A percentile compares a stretch with the other conserved stretches of the same genome.
These are phyloP conservation scores for Acestrorhynchus altus DNA, from an alignment of 2,797 vertebrate genomes.

Conservation along the genomic window DNA sequence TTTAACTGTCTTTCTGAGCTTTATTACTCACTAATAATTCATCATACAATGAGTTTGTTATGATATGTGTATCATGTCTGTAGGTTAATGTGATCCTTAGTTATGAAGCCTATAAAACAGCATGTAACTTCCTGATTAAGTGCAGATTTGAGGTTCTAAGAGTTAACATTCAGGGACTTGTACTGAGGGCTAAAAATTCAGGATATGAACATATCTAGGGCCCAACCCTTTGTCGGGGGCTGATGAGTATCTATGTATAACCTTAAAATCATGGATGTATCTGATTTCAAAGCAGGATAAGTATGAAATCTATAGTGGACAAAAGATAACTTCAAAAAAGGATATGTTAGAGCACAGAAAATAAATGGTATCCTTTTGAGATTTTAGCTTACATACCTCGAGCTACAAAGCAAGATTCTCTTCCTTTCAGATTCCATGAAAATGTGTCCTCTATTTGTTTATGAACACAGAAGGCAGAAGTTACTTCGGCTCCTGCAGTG, in stretches of 20 bases:
- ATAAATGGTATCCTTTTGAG: background rate
- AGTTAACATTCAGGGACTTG: background rate
- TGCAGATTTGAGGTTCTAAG: too few relatives aligned
- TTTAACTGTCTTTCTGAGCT: too few relatives aligned
- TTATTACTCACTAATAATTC: too few relatives aligned
- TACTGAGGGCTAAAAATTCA: too few relatives aligned
- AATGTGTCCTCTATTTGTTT: background rate
- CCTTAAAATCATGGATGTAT: background rate
- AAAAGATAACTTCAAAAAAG: slow-evolving; percentile 18
- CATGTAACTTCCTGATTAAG: too few relatives aligned
- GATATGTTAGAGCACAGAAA: too few relatives aligned
- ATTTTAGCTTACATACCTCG: background rate
- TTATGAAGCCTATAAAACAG: too few relatives aligned
- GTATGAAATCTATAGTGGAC: background rate
- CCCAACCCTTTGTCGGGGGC: background rate
- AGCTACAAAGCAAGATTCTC: background rate
- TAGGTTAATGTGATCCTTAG: too few relatives aligned
- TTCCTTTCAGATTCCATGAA: background rate
- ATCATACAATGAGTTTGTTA: too few relatives aligned
- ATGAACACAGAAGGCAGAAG: background rate
- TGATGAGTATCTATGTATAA: background rate
- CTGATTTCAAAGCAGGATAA: slow-evolving; percentile 24
- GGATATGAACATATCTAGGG: too few relatives aligned
- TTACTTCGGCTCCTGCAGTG: slow-evolving; percentile 32
- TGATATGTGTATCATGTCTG: too few relatives aligned